These are phyloP conservation scores for Metalampra italica DNA, from an alignment of 2,888 invertebrate species.

Conservation along the genomic window DNA sequence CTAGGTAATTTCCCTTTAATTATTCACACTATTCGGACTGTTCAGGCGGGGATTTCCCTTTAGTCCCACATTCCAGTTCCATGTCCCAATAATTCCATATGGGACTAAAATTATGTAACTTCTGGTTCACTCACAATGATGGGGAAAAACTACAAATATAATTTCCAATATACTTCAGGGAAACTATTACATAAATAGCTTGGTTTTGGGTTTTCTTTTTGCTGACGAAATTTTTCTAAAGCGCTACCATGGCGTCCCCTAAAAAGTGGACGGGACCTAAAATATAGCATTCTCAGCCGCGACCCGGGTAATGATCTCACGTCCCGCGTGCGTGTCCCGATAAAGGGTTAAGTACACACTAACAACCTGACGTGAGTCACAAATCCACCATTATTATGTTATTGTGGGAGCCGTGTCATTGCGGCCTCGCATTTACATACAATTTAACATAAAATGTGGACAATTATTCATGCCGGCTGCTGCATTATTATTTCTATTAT, in stretches of 20 bases:
- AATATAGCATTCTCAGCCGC: constrained; percentile 20
- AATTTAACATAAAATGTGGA: constrained; percentile 77
- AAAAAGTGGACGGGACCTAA: constrained; percentile 20
- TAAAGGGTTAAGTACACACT: constrained; percentile 78
- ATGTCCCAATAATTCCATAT: too few relatives aligned
- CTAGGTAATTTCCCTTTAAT: too few relatives aligned
- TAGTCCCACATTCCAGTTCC: too few relatives aligned
- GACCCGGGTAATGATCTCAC: constrained; percentile 74
- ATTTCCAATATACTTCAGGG: too few relatives aligned
- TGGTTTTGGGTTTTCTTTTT: too few relatives aligned
- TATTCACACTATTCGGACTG: too few relatives aligned
- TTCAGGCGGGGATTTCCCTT: too few relatives aligned
- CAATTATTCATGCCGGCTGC: constrained; percentile 72
- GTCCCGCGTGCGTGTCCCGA: constrained; percentile 75
- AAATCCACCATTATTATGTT: constrained; percentile 78
- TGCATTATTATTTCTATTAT: constrained; percentile 74
- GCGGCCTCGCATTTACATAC: constrained; percentile 74
- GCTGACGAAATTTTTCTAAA: too few relatives aligned
- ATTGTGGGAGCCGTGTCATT: constrained; percentile 74
- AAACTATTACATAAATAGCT: too few relatives aligned
- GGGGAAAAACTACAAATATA: too few relatives aligned
- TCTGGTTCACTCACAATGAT: too few relatives aligned
- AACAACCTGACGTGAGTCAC: constrained; percentile 77
- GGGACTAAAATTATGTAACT: too few relatives aligned
- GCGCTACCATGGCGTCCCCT: constrained; percentile 3